Conservation (phyloP, 2,113 vertebrate species). For the Tupaia tana region DNA sequence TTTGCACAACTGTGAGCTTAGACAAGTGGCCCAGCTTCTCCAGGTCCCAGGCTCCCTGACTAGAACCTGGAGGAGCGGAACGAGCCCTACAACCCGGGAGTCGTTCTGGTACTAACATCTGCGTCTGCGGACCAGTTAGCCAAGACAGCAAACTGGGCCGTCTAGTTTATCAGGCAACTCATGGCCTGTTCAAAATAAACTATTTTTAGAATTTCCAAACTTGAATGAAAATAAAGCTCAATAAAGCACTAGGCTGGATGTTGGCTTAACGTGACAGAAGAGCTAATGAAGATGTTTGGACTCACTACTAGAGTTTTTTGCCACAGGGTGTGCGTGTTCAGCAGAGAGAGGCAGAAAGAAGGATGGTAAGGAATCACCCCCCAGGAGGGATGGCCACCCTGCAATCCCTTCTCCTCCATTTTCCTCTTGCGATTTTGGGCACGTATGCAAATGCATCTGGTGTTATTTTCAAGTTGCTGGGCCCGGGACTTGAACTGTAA, state of each 20-base stretch:
- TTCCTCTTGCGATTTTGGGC: too few species aligned
- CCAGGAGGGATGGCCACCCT: too few species aligned
- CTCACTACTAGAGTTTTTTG: too few species aligned
- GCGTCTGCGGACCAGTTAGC: background rate
- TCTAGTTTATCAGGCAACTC: conserved; percentile 47
- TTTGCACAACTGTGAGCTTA: background rate
- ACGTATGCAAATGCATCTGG: too few species aligned
- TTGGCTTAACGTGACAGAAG: background rate
- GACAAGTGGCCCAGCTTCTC: background rate
- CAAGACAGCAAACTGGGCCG: background rate
- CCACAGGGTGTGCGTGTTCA: too few species aligned
- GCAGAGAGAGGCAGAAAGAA: too few species aligned
- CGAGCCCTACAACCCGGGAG: background rate
- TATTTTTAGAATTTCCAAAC: conserved; percentile 8
- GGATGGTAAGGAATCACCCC: too few species aligned
- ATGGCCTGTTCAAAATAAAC: conserved; percentile 1
- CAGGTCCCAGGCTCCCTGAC: background rate
- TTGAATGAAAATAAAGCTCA: conserved; percentile 35
- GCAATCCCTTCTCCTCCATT: too few species aligned
- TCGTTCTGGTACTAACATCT: background rate
- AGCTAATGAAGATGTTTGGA: conserved; percentile 21
- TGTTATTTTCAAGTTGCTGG: too few species aligned
- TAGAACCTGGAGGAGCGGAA: background rate
- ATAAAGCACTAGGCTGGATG: background rate
- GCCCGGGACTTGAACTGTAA: too few species aligned